A percentile compares a stretch with the other conserved stretches of the same genome.
Conservation (phyloP, 1,140 invertebrate genomes). For the Mycetomoellerius zeteki region DNA sequence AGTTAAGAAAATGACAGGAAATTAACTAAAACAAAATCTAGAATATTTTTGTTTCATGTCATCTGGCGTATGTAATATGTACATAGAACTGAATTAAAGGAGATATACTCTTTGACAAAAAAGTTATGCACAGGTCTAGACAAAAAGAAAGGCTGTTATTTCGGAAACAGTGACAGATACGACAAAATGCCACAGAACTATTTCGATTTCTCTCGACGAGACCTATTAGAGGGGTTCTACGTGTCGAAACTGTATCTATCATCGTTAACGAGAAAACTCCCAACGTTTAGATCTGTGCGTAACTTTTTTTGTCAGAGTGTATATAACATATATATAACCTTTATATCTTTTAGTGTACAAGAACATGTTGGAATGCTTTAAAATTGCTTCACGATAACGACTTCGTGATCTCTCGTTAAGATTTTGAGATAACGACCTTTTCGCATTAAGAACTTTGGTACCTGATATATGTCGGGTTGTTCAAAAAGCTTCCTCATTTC, state of each 20-base stretch:
- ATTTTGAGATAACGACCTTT: slow-evolving; percentile 46
- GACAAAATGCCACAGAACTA: no score
- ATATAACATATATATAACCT: no score
- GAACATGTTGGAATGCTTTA: slow-evolving; percentile 48
- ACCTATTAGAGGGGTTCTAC: no score
- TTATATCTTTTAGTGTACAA: background rate
- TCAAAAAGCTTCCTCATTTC: slow-evolving; percentile 17
- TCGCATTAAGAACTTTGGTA: slow-evolving; percentile 51
- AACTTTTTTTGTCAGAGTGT: no score
- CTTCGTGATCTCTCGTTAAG: slow-evolving; percentile 66
- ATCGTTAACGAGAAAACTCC: no score
- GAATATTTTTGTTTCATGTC: background rate
- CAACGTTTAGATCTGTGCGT: no score
- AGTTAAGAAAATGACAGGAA: background rate
- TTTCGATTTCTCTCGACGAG: no score
- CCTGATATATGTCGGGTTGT: slow-evolving; percentile 41
- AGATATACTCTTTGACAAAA: background rate
- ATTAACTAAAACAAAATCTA: no score
- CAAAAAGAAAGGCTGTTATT: no score
- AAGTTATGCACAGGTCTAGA: no score
- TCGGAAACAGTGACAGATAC: no score
- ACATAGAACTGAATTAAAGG: background rate
- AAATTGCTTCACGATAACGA: slow-evolving; percentile 65
- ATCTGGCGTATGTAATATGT: background rate
- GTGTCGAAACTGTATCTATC: no score